Conservation (phyloP, 2,797 vertebrate genomes). For the Crenichthys baileyi region DNA sequence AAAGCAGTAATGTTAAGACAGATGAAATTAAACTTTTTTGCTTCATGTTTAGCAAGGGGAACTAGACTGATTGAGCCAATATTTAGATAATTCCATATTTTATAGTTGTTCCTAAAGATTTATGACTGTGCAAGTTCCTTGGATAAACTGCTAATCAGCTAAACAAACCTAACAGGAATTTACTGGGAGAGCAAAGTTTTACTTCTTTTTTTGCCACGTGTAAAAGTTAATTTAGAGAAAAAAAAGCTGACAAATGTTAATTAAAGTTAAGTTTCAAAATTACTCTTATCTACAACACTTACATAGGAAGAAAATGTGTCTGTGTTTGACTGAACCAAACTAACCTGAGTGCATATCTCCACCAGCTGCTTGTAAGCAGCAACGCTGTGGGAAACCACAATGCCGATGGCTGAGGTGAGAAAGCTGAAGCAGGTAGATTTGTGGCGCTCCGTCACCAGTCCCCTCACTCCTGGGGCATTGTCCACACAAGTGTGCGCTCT, state of each 20-base stretch:
- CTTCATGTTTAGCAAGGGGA: neutral
- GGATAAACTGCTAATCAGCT: too few species aligned
- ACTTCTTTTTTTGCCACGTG: neutral
- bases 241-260: neutral
- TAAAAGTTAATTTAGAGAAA: neutral
- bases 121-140: neutral
- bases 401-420: slow-evolving; percentile 83
- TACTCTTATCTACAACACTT: too few species aligned
- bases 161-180: neutral
- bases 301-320: neutral
- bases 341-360: slow-evolving; percentile 86
- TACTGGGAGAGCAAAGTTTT: neutral
- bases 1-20: slow-evolving; percentile 1
- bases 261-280: neutral
- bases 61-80: neutral
- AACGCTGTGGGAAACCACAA: slow-evolving; percentile 81
- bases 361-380: slow-evolving; percentile 82
- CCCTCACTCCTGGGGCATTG: slow-evolving; percentile 58
- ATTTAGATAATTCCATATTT: neutral
- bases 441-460: slow-evolving; percentile 56
- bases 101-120: neutral
- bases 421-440: slow-evolving; percentile 79
- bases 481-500: slow-evolving; percentile 76
- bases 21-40: neutral
- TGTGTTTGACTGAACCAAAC: slow-evolving; percentile 13